phyloP scores from a whole-genome alignment of 2,113 vertebrate species.

The Neogobius melanostomus region DNA sequence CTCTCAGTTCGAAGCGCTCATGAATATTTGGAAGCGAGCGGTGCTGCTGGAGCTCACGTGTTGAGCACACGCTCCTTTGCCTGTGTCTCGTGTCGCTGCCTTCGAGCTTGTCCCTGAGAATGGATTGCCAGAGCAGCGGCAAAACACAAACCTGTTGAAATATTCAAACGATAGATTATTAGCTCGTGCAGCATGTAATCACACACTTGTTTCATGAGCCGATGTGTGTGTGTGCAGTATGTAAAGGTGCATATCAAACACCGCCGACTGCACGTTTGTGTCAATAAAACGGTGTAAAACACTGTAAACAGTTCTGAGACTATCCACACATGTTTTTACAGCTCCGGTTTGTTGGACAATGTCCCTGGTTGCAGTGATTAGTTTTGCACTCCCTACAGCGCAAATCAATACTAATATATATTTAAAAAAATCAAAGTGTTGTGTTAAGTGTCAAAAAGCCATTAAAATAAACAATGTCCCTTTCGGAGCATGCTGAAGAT shows the following conservation, averaged over 20 bases:
- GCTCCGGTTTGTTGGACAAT: constrained; percentile 41
- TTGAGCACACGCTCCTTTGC: constrained; percentile 24
- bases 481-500: not conserved
- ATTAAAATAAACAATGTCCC: constrained; percentile 18
- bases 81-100: constrained; percentile 42
- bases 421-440: constrained; percentile 36
- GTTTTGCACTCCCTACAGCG: constrained; percentile 13
- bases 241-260: not conserved
- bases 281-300: not conserved
- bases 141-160: constrained; percentile 65
- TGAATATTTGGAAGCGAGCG: constrained; percentile 53
- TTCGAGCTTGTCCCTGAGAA: constrained; percentile 44
- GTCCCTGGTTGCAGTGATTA: constrained; percentile 17
- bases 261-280: not conserved
- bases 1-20: constrained; percentile 40
- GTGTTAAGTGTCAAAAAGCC: constrained; percentile 24
- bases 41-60: constrained; percentile 55
- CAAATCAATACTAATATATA: constrained; percentile 47
- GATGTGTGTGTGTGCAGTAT: constrained; percentile 14
- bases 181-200: constrained; percentile 58
- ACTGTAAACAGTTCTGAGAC: not conserved
- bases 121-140: constrained; percentile 38
- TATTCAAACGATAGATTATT: constrained; percentile 73
- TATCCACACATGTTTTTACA: constrained; percentile 38
- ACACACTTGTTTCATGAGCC: constrained; percentile 54